Conservation (phyloP, 2,797 vertebrate genomes). For the Enteromius thamalakanensis region DNA sequence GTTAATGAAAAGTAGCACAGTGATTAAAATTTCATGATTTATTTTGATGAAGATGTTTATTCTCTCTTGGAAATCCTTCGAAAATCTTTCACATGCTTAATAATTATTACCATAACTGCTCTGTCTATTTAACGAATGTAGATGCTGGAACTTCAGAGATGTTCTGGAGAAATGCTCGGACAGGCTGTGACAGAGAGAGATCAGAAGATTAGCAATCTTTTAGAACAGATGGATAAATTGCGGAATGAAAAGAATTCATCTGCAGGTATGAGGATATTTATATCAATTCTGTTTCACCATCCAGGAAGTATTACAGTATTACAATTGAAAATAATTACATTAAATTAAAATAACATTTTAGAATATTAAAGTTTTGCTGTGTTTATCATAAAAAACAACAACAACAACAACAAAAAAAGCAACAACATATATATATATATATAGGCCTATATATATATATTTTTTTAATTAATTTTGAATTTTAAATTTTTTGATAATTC, state of each 20-base stretch:
- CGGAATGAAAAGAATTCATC: slow-evolving; percentile 65
- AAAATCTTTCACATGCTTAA: neutral
- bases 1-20: too few species aligned
- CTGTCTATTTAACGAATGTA: slow-evolving; percentile 33
- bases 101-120: neutral
- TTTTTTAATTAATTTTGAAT: too few species aligned
- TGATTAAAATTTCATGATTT: neutral
- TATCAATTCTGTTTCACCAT: too few species aligned
- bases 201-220: slow-evolving; percentile 71
- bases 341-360: too few species aligned
- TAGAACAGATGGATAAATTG: slow-evolving; percentile 70
- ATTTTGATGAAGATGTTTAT: neutral
- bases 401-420: too few species aligned
- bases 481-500: too few species aligned
- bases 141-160: slow-evolving; percentile 70
- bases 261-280: slow-evolving; percentile 66
- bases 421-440: too few species aligned
- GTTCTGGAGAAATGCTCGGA: slow-evolving; percentile 70
- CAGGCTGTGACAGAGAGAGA: slow-evolving; percentile 74
- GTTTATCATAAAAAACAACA: too few species aligned
- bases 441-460: too few species aligned
- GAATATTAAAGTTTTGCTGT: too few species aligned
- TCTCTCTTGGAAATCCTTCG: neutral
- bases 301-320: too few species aligned
- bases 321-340: too few species aligned